Evolutionary conservation across 2,797 vertebrate species (phyloP).

Genomic region (Nothura maculosa): DNA sequence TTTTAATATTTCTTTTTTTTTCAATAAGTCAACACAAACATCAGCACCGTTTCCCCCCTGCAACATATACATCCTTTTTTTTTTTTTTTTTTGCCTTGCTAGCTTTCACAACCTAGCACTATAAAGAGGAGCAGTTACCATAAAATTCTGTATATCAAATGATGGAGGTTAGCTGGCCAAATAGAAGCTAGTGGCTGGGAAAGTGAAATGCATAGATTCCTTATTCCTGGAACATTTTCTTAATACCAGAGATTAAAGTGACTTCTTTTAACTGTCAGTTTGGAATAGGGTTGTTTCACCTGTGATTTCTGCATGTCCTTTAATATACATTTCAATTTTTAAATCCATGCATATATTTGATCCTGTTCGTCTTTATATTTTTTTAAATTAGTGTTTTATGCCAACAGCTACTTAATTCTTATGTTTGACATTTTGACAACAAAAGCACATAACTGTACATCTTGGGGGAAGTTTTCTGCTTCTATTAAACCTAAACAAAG

Average conservation of each 20-base stretch:
- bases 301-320: neutral
- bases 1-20: neutral
- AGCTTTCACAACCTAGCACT: neutral
- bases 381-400: neutral
- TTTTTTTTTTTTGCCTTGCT: neutral
- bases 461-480: neutral
- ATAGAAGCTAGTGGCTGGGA: neutral
- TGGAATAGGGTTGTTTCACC: neutral
- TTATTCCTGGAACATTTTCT: neutral
- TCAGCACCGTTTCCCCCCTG: neutral
- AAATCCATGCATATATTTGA: neutral
- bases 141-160: neutral
- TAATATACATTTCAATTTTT: neutral
- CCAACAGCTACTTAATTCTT: neutral
- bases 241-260: neutral
- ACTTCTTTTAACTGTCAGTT: neutral
- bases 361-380: accelerated
- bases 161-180: neutral
- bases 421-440: neutral
- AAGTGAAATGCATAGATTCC: neutral
- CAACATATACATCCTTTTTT: neutral
- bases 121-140: neutral
- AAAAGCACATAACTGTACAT: accelerated
- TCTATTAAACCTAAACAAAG: neutral
- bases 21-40: neutral